Evolutionary conservation across 2,113 vertebrate species (phyloP).

Genomic region (Ophthalmolycus amberensis): DNA sequence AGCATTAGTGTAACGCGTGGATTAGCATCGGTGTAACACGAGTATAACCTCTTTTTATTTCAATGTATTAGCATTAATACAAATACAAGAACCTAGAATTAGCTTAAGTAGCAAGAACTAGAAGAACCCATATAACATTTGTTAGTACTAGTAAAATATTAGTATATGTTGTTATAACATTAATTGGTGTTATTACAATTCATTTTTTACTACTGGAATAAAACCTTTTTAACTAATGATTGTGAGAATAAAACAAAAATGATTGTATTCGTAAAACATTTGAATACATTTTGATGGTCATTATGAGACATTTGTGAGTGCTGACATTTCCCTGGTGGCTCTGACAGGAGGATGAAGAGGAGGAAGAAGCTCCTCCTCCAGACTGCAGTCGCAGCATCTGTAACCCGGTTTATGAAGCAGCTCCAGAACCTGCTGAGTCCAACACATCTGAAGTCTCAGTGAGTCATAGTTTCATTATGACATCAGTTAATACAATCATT

Average conservation of each 20-base stretch:
- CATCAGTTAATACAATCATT: too few relatives aligned
- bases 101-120: too few relatives aligned
- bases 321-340: background rate
- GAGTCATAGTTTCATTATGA: constrained; percentile 27
- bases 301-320: background rate
- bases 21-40: background rate
- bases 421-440: constrained; percentile 18
- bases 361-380: constrained; percentile 44
- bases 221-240: too few relatives aligned
- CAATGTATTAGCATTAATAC: too few relatives aligned
- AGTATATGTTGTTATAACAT: too few relatives aligned
- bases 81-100: too few relatives aligned
- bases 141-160: background rate
- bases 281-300: background rate
- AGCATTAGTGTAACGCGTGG: background rate
- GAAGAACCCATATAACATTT: background rate
- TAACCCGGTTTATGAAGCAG: constrained; percentile 80
- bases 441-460: background rate
- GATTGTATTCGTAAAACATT: background rate
- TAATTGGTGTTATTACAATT: too few relatives aligned
- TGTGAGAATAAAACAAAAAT: too few relatives aligned
- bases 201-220: too few relatives aligned
- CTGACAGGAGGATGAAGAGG: constrained; percentile 60
- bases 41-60: too few relatives aligned
- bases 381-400: constrained; percentile 63